Conservation (phyloP, 1,140 invertebrate genomes). For the Drosophila nigromelanica region DNA sequence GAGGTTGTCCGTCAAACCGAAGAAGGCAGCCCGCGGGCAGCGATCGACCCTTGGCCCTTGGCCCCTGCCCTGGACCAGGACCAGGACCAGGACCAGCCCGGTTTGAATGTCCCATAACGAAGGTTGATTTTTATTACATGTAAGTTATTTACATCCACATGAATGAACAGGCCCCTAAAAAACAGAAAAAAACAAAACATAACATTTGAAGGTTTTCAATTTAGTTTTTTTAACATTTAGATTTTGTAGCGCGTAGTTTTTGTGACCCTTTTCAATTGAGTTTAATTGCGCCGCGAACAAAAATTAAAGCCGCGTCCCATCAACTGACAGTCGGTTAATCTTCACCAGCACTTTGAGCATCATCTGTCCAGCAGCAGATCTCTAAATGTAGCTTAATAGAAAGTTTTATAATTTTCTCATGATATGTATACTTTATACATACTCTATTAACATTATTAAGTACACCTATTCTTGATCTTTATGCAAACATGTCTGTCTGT, state of each 20-base stretch:
- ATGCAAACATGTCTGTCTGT: too few species aligned
- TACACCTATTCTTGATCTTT: too few species aligned
- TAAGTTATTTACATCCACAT: constrained; percentile 61
- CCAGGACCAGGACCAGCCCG: background rate
- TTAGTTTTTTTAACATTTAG: background rate
- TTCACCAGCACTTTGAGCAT: background rate
- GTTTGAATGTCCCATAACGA: constrained; percentile 48
- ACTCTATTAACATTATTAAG: too few species aligned
- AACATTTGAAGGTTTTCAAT: constrained; percentile 6
- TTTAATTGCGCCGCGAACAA: constrained; percentile 23
- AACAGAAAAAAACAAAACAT: background rate
- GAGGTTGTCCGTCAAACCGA: constrained; percentile 54
- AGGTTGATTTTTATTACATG: constrained; percentile 62
- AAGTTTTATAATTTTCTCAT: too few species aligned
- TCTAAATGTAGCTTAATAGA: too few species aligned
- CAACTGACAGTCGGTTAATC: background rate
- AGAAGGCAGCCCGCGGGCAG: constrained; percentile 24
- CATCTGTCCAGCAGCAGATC: background rate
- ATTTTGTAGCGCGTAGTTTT: too few species aligned
- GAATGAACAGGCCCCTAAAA: constrained; percentile 24
- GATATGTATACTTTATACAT: too few species aligned
- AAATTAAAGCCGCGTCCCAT: background rate
- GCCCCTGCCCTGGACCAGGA: too few species aligned
- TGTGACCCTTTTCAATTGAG: constrained; percentile 40
- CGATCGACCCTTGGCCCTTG: background rate